Base-by-base conservation (phyloP, 2,888 invertebrate species). In the Syrista parreyssii region DNA sequence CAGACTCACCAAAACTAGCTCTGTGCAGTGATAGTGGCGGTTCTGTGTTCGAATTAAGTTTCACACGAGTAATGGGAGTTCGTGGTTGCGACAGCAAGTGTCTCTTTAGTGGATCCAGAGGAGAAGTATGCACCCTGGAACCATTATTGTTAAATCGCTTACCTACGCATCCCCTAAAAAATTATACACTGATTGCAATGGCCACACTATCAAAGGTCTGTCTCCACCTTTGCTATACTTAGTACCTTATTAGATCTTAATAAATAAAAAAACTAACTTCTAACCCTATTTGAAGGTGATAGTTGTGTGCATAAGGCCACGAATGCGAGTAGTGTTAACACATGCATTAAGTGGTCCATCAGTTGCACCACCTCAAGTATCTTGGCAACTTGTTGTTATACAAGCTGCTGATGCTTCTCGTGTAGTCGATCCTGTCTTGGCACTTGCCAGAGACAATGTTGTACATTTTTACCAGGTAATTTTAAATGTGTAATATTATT, bases 51-150 rank as follows among this genome's bases (percentile, higher is more conserved):
- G 96, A 98, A 83, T 92, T 99, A 68, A 96, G 95, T 86, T 98
- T 98, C 89, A 97, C 96, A 71, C 93, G 98, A 79, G 95, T 97
- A 15, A 93, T 98, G 84, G 98, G 98, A 23, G 96, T 98, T 68
- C 93, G 98, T 72, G 96, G 96, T 0, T 97, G 97, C 90, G 96
- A 97, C 80, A 96, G 98, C 0, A 96, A 97, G 76, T 99, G 99
- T 90, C 93, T 99, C 30, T 99, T 99, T 92, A 98, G 99, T 68
- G 99, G 99, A 55, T 98, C 98, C 77, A 95, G 98, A 77, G 99
- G 99, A 0, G 99, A 99, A 93, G 98, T 97, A 73, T 95, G 95
- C 87, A 93, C 94, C 15, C 92, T 96, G 80, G 96, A 96, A 87
- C 96, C 96, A 0, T 91, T 96, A 74, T 92, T 94, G 75, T 92